phyloP scores from a whole-genome alignment of 1,140 invertebrate genomes.

The Plectrocnemia conspersa region DNA sequence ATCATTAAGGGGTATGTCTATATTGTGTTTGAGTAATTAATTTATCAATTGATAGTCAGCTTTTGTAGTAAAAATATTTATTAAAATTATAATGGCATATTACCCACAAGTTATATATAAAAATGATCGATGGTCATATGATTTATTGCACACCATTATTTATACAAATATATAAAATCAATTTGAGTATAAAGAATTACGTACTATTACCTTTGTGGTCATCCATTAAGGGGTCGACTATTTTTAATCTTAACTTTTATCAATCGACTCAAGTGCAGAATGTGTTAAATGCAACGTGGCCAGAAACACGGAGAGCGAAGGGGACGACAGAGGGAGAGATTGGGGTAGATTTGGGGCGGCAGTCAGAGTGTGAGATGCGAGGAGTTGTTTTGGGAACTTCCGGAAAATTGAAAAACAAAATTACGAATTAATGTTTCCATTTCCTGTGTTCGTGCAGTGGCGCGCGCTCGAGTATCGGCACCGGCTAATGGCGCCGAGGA shows the following conservation, averaged over 20 bases:
- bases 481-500: neutral
- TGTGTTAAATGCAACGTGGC: conserved; percentile 13
- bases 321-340: neutral
- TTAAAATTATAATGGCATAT: too few species aligned
- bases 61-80: too few species aligned
- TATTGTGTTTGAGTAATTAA: neutral
- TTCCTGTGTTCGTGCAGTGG: conserved; percentile 18
- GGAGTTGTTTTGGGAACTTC: conserved; percentile 16
- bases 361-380: too few species aligned
- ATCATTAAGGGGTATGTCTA: neutral
- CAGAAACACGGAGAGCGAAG: neutral
- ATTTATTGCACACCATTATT: neutral
- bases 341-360: neutral
- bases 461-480: neutral
- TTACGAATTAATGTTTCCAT: conserved; percentile 33
- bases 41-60: too few species aligned
- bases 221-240: too few species aligned
- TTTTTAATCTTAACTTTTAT: too few species aligned
- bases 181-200: too few species aligned
- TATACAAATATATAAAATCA: too few species aligned
- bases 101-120: neutral
- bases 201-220: too few species aligned
- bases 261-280: too few species aligned
- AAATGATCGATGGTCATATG: neutral
- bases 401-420: conserved; percentile 32